phyloP scores from a whole-genome alignment of 1,140 invertebrate genomes.

The Bradynema listronoti region DNA sequence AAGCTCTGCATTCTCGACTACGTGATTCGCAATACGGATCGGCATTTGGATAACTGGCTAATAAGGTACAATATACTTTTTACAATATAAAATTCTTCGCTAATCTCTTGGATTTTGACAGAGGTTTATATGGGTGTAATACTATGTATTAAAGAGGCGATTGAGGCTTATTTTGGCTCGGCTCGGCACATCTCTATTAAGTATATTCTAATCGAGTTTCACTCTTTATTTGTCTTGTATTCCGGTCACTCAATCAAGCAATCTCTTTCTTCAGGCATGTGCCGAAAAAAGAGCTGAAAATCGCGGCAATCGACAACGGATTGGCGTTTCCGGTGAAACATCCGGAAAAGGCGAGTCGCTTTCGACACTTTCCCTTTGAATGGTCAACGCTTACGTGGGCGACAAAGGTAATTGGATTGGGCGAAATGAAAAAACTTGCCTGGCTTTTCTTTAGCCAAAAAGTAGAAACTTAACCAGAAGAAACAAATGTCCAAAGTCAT shows the following conservation, averaged over 20 bases:
- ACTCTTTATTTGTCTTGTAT: too few relatives aligned
- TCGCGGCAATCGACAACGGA: slow-evolving; percentile 53
- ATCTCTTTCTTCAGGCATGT: slow-evolving; percentile 38
- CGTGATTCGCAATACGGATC: slow-evolving; percentile 48
- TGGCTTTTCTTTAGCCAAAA: too few relatives aligned
- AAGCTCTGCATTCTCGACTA: slow-evolving; percentile 49
- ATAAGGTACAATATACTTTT: slow-evolving; percentile 35
- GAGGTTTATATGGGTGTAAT: too few relatives aligned
- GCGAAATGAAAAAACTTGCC: too few relatives aligned
- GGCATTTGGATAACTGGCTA: slow-evolving; percentile 49
- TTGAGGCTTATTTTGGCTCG: too few relatives aligned
- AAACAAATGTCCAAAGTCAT: too few relatives aligned
- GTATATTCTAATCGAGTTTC: not conserved
- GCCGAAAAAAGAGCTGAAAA: slow-evolving; percentile 37
- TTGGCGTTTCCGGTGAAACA: slow-evolving; percentile 53
- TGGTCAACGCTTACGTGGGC: slow-evolving; percentile 43
- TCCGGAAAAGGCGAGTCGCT: slow-evolving; percentile 39
- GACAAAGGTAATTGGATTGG: slow-evolving; percentile 26
- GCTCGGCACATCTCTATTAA: too few relatives aligned
- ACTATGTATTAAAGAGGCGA: too few relatives aligned
- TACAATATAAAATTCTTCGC: too few relatives aligned
- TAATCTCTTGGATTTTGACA: not conserved
- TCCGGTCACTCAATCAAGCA: too few relatives aligned
- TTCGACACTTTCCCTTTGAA: slow-evolving; percentile 44
- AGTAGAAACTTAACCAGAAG: too few relatives aligned